Base-by-base conservation (phyloP, 2,888 invertebrate genomes). In the Morpho achilles region DNA sequence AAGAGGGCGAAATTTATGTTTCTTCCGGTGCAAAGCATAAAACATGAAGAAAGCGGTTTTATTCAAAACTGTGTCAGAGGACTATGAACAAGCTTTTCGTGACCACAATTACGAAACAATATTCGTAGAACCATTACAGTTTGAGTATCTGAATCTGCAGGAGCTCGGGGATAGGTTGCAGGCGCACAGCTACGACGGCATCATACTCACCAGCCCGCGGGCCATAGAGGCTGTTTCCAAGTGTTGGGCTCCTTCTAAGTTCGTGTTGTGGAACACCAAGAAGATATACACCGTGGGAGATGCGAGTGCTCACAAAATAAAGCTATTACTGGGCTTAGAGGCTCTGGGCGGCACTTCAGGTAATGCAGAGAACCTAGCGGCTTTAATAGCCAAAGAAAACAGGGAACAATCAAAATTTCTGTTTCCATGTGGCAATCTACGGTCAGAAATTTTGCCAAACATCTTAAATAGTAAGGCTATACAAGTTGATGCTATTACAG, bases 51-150 rank as follows among this genome's bases (percentile, higher is more conserved):
- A 81, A 73, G 80, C 87, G 4, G 79, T 84, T 50, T 68, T 89
- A 59, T 89, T 89, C 67, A 89, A 84, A 70, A 78, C 82, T 60
- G 76, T 70, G 55, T 88, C 87, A 0, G 87, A 87, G 67, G 87
- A 88, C 56, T 89, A 89, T 63, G 67, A 76, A 59, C 74, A 73
- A 60, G 82, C 76, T 8, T 89, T 87, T 65, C 71, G 71, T 22
- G 77, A 77, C 7, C 69, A 67, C 43, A 73, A 82, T 32, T 86
- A 75, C 63, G 76, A 84, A 56, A 68, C 79, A 0, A 70, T 83
- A 53, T 89, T 89, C 59, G 80, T 89, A 49, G 87, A 89, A 65
- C 89, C 89, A 1, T 70, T 89, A 39, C 84, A 84, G 65, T 89
- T 88, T 56, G 74, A 75, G 46, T 75, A 66, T 49, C 63, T 74